These are phyloP conservation scores for Bimastos eiseni DNA, from an alignment of 2,888 invertebrate species.

Conservation along the genomic window DNA sequence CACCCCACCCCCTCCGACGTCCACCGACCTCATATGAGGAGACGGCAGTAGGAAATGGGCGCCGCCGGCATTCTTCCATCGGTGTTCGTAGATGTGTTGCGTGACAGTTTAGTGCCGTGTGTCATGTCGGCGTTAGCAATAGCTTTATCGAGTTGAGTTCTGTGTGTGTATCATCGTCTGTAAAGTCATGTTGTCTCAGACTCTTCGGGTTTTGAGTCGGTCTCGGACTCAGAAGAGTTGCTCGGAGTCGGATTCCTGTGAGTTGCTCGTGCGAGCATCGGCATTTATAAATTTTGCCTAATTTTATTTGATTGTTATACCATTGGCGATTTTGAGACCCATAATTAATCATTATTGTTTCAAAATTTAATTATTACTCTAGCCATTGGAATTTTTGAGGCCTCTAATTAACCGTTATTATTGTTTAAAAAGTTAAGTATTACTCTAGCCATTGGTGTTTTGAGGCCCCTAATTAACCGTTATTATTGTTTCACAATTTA, in stretches of 20 bases:
- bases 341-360: too few species aligned
- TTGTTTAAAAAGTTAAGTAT: too few species aligned
- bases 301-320: background rate
- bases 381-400: too few species aligned
- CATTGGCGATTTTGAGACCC: too few species aligned
- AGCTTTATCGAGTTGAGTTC: background rate
- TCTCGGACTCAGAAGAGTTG: background rate
- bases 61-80: background rate
- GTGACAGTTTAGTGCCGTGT: background rate
- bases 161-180: background rate
- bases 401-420: too few species aligned
- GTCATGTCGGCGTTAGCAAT: slow-evolving; percentile 8
- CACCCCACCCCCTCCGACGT: slow-evolving; percentile 2
- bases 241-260: background rate
- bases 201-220: background rate
- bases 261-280: background rate
- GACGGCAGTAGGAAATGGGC: background rate
- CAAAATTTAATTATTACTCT: too few species aligned
- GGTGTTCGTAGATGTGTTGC: slow-evolving; percentile 7
- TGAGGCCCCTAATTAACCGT: too few species aligned
- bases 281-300: background rate
- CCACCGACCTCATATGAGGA: background rate
- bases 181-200: background rate
- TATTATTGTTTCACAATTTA: too few species aligned
- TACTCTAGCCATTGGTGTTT: too few species aligned